These are phyloP conservation scores for Cheilosia grossa DNA, from an alignment of 2,888 invertebrate species.

Conservation along the genomic window DNA sequence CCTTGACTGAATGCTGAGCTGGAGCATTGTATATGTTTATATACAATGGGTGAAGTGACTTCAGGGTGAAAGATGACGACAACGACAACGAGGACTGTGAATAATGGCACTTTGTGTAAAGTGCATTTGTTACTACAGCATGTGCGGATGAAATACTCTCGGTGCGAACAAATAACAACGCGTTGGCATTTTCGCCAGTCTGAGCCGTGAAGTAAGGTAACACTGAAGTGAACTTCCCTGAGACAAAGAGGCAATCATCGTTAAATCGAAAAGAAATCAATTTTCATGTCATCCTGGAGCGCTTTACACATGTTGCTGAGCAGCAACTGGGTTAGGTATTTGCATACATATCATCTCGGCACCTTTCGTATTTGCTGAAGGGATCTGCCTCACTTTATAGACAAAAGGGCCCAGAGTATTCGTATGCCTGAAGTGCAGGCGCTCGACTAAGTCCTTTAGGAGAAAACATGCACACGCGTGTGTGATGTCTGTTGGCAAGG, in stretches of 20 bases:
- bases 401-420: constrained; percentile 8
- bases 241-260: constrained; percentile 68
- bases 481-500: constrained; percentile 8
- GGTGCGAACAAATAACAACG: constrained; percentile 9
- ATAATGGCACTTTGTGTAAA: constrained; percentile 53
- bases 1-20: constrained; percentile 37
- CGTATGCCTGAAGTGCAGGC: neutral
- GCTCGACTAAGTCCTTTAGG: neutral
- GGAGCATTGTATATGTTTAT: no score
- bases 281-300: constrained; percentile 61
- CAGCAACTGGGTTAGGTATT: constrained; percentile 50
- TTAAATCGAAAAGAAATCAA: constrained; percentile 69
- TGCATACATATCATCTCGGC: constrained; percentile 59
- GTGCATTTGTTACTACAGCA: constrained; percentile 65
- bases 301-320: constrained; percentile 35
- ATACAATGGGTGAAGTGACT: no score
- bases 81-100: constrained; percentile 12
- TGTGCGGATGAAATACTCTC: constrained; percentile 44
- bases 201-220: constrained; percentile 18
- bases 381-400: constrained; percentile 25
- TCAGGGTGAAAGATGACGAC: neutral
- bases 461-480: neutral
- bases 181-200: constrained; percentile 3
- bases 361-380: constrained; percentile 43
- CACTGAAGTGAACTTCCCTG: constrained; percentile 52